A percentile compares a stretch with the other conserved stretches of the same genome.
Conservation (phyloP, 2,113 vertebrate species). For the Amblyornis subalaris region DNA sequence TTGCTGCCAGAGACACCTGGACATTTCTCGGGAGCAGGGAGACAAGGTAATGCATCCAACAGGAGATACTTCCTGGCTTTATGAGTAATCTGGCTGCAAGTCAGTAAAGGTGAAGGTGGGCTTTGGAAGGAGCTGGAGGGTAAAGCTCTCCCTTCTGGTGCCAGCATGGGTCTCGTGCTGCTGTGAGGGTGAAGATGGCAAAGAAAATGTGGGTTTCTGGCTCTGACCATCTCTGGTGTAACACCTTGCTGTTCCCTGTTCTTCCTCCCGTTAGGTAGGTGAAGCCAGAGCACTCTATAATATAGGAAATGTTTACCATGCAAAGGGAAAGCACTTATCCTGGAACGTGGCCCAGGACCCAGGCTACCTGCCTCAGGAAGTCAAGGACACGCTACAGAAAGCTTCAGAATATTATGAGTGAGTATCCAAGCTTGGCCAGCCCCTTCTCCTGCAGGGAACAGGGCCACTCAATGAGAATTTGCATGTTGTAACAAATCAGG, state of each 20-base stretch:
- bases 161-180: neutral
- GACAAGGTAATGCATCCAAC: slow-evolving; percentile 83
- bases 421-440: slow-evolving; percentile 40
- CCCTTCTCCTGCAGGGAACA: neutral
- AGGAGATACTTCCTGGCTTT: neutral
- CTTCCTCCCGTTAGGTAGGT: slow-evolving; percentile 76
- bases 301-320: slow-evolving; percentile 93
- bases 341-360: slow-evolving; percentile 87
- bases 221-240: neutral
- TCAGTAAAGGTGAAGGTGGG: neutral
- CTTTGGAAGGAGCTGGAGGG: neutral
- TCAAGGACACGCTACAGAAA: slow-evolving; percentile 84
- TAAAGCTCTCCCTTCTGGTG: neutral
- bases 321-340: slow-evolving; percentile 92
- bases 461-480: neutral
- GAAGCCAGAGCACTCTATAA: slow-evolving; percentile 95
- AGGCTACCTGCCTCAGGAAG: slow-evolving; percentile 81
- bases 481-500: neutral
- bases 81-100: neutral
- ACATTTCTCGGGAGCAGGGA: slow-evolving; percentile 92
- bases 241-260: neutral
- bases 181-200: neutral
- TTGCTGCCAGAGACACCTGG: slow-evolving; percentile 95
- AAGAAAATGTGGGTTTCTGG: neutral
- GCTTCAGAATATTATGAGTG: slow-evolving; percentile 94